Evolutionary conservation across 2,888 invertebrate species (phyloP), one percentile per base, ranked within the genome.

Genomic region (Cyaniris semiargus): DNA sequence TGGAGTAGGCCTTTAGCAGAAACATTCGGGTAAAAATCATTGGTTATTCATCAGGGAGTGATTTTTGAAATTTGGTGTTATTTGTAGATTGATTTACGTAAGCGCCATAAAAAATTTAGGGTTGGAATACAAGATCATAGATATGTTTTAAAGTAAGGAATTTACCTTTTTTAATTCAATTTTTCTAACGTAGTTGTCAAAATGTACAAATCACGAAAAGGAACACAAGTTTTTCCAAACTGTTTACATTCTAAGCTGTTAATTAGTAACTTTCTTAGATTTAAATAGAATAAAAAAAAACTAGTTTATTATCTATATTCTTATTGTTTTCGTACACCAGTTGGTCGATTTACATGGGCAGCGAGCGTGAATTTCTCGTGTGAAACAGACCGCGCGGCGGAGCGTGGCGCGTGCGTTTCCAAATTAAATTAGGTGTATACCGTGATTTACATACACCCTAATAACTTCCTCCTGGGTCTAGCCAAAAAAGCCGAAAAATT

Each of bases 281-380:
- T 31, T 27, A 66, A 66, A 66, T 27, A 66, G 15, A 66, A 31
- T 6, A 27, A 66, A 66, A 66, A 60, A 58, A 66, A 66, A 66
- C 15, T 31, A 31, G 66, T 79, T 78, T 81, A 80, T 81, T 82
- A 80, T 79, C 78, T 79, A 79, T 80, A 80, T 81, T 83, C 81
- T 83, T 79, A 80, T 82, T 80, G 76, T 76, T 70, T 79, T 78
- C 48, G 72, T 89, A 88, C 86, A 88, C 83, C 85, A 78, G 79
- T 82, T 87, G 86, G 87, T 84, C 88, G 86, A 93, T 93, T 92
- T 92, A 90, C 93, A 91, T 92, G 91, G 88, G 82, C 93, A 93
- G 85, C 86, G 90, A 91, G 91, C 93, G 93, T 93, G 90, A 89
- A 89, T 89, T 88, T 93, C 93, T 93, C 93, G 90, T 93, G 93